Base-by-base conservation (phyloP, 2,888 invertebrate species). In the Elysia crispata region DNA sequence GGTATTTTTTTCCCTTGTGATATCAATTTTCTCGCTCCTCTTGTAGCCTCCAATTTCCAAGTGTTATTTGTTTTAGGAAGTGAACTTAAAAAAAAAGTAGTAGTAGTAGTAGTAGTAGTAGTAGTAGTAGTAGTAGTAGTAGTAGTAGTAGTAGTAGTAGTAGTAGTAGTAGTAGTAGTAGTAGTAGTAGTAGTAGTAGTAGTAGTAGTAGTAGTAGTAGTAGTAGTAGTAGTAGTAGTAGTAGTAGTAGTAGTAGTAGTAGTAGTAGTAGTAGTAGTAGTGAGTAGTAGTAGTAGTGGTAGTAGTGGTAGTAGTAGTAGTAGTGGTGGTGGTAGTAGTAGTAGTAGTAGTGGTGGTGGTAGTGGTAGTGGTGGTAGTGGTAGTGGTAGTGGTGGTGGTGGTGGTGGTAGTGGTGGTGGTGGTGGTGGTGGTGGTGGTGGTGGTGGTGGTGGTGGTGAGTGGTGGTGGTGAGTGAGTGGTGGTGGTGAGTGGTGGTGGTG, bases 101-200 rank as follows among this genome's bases (percentile, higher is more conserved):
- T 50, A 23, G n/a, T 73, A 23, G 23, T 73, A n/a, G 23, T 73
- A n/a, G 1, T 41, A 25, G 25, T 50, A n/a, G 18, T 73, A 18
- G 18, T 41, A 41, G 18, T 25, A 33, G 18, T 73, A n/a, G 11
- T 73, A 25, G 18, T 73, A 25, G 18, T 73, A 33, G 18, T 50
- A 8, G 18, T 73, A 25, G 18, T 50, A 25, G 11, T 73, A 33
- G 18, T 73, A 41, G 18, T 73, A 33, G 18, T 49, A 33, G 18
- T 73, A n/a, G 23, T 73, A 25, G 18, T 73, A 33, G n/a, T 73
- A 33, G n/a, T 73, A 18, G n/a, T 73, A 18, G n/a, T 73, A 25
- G 25, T 50, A 18, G n/a, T 73, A 18, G n/a, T 50, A 25, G 18
- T 73, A 25, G 25, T 73, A 25, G n/a, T 73, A 25, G n/a, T 73